phyloP scores from a whole-genome alignment of 2,797 vertebrate genomes.

The Scomberomorus guttatus region DNA sequence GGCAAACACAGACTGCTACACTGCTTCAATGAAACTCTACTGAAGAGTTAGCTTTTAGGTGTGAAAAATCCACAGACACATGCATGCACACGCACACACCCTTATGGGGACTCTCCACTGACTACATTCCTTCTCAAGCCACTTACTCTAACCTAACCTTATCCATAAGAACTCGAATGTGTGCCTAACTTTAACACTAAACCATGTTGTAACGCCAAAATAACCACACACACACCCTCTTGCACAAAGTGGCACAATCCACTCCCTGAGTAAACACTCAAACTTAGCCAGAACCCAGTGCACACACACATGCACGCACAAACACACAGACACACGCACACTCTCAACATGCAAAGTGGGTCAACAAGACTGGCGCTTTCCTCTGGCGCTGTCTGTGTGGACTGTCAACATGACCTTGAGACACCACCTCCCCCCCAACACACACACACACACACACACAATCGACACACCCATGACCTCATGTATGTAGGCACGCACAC shows the following conservation, averaged over 20 bases:
- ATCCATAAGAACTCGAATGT: background rate
- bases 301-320: constrained; percentile 5
- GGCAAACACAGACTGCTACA: constrained; percentile 60
- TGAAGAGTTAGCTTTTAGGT: constrained; percentile 26
- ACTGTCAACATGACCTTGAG: constrained; percentile 83
- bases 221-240: constrained; percentile 11
- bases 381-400: constrained; percentile 75
- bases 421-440: constrained; percentile 49
- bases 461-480: constrained; percentile 70
- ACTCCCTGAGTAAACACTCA: constrained; percentile 74
- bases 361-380: constrained; percentile 79
- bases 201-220: constrained; percentile 1
- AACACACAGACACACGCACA: constrained; percentile 11
- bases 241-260: constrained; percentile 54
- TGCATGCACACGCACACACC: too few species aligned
- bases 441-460: constrained; percentile 40
- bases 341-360: constrained; percentile 67
- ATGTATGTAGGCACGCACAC: constrained; percentile 50
- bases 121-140: background rate
- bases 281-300: constrained; percentile 48
- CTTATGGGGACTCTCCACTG: background rate
- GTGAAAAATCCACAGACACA: constrained; percentile 25
- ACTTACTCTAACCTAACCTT: background rate
- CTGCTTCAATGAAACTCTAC: constrained; percentile 25
- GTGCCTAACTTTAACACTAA: background rate